phyloP scores from a whole-genome alignment of 2,797 vertebrate species.

The Bovichtus diacanthus region DNA sequence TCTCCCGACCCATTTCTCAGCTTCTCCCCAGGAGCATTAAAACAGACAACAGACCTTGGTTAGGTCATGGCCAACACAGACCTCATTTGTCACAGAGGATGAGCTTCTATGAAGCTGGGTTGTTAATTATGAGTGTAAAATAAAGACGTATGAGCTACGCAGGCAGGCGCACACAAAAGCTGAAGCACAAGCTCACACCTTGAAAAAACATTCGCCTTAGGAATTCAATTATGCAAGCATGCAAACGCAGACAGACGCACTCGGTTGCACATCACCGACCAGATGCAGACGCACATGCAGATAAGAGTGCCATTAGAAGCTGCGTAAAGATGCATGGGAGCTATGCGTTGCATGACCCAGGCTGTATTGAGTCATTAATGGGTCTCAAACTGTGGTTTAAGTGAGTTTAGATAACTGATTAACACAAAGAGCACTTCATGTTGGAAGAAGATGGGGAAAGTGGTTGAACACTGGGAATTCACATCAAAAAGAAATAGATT shows the following conservation, averaged over 20 bases:
- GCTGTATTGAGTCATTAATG: slow-evolving; percentile 61
- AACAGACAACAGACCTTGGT: slow-evolving; percentile 78
- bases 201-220: slow-evolving; percentile 29
- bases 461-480: slow-evolving; percentile 18
- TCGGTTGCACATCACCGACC: slow-evolving; percentile 24
- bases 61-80: slow-evolving; percentile 80
- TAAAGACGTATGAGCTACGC: slow-evolving; percentile 74
- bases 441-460: neutral
- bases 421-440: slow-evolving; percentile 48
- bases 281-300: neutral
- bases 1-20: slow-evolving; percentile 73
- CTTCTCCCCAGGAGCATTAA: slow-evolving; percentile 71
- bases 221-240: slow-evolving; percentile 47
- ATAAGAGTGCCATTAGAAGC: slow-evolving; percentile 25
- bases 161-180: slow-evolving; percentile 7
- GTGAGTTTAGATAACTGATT: slow-evolving; percentile 63
- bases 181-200: slow-evolving; percentile 21
- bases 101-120: slow-evolving; percentile 69
- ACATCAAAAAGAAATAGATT: neutral
- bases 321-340: slow-evolving; percentile 69
- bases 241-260: slow-evolving; percentile 27
- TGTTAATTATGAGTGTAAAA: slow-evolving; percentile 81
- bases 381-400: slow-evolving; percentile 55
- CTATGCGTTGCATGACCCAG: slow-evolving; percentile 50
- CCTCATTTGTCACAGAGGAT: slow-evolving; percentile 82